Percentiles rank a stretch among this genome's conserved stretches.
Evolutionary conservation across 1,140 invertebrate genomes (phyloP).

Genomic region (Periplaneta americana): DNA sequence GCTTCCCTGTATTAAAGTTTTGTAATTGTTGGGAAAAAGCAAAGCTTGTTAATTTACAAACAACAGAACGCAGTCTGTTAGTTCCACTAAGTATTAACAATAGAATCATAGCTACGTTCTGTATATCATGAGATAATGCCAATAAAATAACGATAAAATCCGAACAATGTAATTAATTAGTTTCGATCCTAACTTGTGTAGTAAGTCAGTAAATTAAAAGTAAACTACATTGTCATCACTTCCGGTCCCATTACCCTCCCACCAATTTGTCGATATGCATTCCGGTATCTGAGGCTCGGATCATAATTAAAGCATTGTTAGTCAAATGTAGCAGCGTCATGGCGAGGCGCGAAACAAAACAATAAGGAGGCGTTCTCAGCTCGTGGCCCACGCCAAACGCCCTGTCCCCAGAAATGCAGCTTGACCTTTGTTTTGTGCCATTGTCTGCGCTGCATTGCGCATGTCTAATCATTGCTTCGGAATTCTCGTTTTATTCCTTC

Average conservation of each 20-base stretch:
- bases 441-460: too few species aligned
- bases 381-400: not conserved
- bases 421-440: too few species aligned
- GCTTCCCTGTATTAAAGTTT: too few species aligned
- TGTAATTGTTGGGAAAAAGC: too few species aligned
- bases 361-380: not conserved
- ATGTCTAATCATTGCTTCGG: too few species aligned
- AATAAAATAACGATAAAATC: not conserved
- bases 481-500: too few species aligned
- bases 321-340: not conserved
- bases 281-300: not conserved
- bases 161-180: not conserved
- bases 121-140: not conserved
- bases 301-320: not conserved
- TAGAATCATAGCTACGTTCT: not conserved
- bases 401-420: too few species aligned
- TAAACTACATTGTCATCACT: not conserved
- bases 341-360: not conserved
- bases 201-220: not conserved
- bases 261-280: too few species aligned
- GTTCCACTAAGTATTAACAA: not conserved
- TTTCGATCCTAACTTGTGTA: not conserved
- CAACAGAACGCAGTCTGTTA: not conserved
- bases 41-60: too few species aligned
- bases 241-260: not conserved